phyloP scores from a whole-genome alignment of 2,888 invertebrate genomes.

The Harpalus rufipes region DNA sequence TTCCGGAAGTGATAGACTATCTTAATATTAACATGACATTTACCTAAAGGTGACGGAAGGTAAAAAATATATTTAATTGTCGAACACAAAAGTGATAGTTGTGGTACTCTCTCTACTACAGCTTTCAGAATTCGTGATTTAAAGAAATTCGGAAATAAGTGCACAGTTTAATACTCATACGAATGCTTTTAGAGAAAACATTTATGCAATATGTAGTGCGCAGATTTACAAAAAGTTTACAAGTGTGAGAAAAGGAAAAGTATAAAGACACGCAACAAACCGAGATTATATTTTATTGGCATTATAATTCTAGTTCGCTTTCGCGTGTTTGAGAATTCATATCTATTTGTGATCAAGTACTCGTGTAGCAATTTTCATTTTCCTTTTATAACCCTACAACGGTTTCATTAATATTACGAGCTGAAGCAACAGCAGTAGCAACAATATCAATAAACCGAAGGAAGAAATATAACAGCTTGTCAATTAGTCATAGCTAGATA shows the following conservation, averaged over 20 bases:
- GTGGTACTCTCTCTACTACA: no score
- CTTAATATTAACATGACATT: no score
- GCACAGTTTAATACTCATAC: no score
- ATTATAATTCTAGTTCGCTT: not conserved
- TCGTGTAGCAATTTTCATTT: slow-evolving; percentile 5
- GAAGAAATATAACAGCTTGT: slow-evolving; percentile 40
- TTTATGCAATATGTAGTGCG: not conserved
- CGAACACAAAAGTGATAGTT: no score
- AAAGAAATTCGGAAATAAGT: no score
- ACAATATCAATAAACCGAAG: slow-evolving; percentile 33
- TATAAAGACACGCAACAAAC: not conserved
- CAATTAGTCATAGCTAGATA: slow-evolving; percentile 42
- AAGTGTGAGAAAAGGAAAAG: not conserved
- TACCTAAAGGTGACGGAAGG: no score
- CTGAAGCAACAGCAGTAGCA: not conserved
- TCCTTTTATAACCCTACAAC: not conserved
- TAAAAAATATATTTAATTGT: no score
- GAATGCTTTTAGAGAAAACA: not conserved
- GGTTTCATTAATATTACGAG: slow-evolving; percentile 36
- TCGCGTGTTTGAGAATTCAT: not conserved
- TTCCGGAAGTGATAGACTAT: no score
- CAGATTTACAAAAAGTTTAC: not conserved
- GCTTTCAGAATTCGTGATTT: no score
- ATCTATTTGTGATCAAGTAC: not conserved
- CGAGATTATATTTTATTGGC: not conserved